A percentile compares a stretch with the other conserved stretches of the same genome.
Evolutionary conservation across 2,797 vertebrate genomes (phyloP).

Genomic region (Sternotherus odoratus): DNA sequence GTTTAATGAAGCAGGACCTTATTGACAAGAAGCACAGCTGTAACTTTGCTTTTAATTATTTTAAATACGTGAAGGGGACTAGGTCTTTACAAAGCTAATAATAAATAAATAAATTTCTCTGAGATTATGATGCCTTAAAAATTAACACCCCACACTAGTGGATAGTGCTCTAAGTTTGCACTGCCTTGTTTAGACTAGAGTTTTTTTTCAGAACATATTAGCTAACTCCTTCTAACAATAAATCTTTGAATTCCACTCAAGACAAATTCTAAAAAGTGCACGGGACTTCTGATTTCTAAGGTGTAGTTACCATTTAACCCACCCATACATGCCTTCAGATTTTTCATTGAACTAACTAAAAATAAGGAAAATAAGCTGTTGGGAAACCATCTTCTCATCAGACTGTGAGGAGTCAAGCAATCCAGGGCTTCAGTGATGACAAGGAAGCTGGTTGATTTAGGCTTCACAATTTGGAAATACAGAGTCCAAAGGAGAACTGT

Average conservation of each 20-base stretch:
- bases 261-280: not conserved
- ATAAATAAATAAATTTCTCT: slow-evolving; percentile 38
- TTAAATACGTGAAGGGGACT: not conserved
- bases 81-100: slow-evolving; percentile 39
- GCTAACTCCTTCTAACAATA: not conserved
- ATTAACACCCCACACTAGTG: not conserved
- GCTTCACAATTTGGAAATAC: not conserved
- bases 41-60: slow-evolving; percentile 16
- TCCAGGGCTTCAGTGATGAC: accelerated
- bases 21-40: slow-evolving; percentile 37
- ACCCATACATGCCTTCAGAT: not conserved
- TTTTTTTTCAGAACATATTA: not conserved
- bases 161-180: not conserved
- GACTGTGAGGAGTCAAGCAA: not conserved
- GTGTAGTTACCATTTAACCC: not conserved
- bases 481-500: not conserved
- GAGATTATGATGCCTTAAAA: slow-evolving; percentile 14
- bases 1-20: slow-evolving; percentile 49
- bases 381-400: not conserved
- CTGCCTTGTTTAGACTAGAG: not conserved
- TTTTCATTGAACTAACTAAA: not conserved
- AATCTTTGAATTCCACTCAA: not conserved
- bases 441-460: not conserved
- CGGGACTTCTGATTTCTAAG: not conserved
- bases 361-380: not conserved